A percentile compares a stretch with the other conserved stretches of the same genome.
Conservation (phyloP, 2,113 vertebrate genomes). For the Hippolais icterina region DNA sequence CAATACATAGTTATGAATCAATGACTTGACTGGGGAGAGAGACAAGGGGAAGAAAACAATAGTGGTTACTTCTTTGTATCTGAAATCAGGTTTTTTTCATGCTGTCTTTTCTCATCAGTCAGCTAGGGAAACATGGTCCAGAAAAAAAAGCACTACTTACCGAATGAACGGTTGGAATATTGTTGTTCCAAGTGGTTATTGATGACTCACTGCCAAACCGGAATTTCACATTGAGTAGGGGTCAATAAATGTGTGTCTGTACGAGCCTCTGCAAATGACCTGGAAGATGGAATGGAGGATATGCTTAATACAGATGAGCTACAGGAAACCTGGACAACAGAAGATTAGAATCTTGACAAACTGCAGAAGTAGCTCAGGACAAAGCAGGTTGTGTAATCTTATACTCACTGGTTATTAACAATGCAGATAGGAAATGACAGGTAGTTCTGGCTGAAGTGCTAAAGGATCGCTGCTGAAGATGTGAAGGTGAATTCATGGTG, state of each 20-base stretch:
- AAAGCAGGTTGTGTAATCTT: background rate
- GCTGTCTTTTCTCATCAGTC: background rate
- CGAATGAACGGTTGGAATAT: background rate
- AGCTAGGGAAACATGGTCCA: background rate
- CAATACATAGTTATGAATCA: background rate
- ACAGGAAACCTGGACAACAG: background rate
- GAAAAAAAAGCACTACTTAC: background rate
- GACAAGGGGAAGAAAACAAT: background rate
- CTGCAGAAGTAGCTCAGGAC: background rate
- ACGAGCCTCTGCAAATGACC: background rate
- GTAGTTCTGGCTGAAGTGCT: background rate
- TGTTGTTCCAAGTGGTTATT: background rate
- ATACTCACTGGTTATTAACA: background rate
- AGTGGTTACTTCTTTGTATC: background rate
- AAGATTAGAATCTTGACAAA: background rate
- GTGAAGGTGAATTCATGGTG: background rate
- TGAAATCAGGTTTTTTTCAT: background rate
- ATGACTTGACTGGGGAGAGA: background rate
- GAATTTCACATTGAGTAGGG: background rate
- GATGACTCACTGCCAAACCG: background rate
- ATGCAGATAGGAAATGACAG: background rate
- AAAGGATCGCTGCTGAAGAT: background rate
- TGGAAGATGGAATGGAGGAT: background rate
- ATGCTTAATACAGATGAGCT: background rate
- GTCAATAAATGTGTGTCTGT: background rate